phyloP scores from a whole-genome alignment of 2,888 invertebrate genomes.

The Mythimna vitellina region DNA sequence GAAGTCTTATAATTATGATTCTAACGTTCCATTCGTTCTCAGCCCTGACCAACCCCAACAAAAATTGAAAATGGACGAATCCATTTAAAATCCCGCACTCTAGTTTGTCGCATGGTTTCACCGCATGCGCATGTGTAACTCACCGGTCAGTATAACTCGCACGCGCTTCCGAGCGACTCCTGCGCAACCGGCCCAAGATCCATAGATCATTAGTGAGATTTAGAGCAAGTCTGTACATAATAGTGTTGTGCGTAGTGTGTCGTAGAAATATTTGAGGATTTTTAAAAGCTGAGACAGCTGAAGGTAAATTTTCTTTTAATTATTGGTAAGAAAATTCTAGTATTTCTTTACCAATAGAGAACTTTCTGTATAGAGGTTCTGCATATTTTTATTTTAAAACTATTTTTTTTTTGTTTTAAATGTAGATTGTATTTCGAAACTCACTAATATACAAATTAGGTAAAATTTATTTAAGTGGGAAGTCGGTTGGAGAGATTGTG shows the following conservation, averaged over 20 bases:
- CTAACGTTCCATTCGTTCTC: no score
- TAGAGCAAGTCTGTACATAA: not conserved
- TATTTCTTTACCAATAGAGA: not conserved
- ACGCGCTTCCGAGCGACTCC: constrained; percentile 46
- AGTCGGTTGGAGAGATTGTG: no score
- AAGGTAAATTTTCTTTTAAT: constrained; percentile 19
- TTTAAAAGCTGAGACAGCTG: not conserved
- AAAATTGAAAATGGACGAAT: no score
- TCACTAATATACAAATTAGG: not conserved
- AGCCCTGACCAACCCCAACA: no score
- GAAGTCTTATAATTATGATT: no score
- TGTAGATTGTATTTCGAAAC: no score
- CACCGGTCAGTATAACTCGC: constrained; percentile 41
- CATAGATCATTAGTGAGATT: constrained; percentile 25
- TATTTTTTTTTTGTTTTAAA: not conserved
- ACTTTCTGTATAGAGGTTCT: not conserved
- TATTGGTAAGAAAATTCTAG: not conserved
- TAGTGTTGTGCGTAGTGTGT: constrained; percentile 15
- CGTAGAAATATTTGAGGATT: constrained; percentile 5
- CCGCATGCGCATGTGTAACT: constrained; percentile 18
- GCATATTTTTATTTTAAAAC: not conserved
- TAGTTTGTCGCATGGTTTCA: constrained; percentile 12
- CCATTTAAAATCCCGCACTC: constrained; percentile 23
- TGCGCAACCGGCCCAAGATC: constrained; percentile 29
- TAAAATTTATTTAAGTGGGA: not conserved